Percentiles rank a stretch among this genome's conserved stretches.
Evolutionary conservation across 2,888 invertebrate genomes (phyloP).

Genomic region (Nemotelus nigrinus): DNA sequence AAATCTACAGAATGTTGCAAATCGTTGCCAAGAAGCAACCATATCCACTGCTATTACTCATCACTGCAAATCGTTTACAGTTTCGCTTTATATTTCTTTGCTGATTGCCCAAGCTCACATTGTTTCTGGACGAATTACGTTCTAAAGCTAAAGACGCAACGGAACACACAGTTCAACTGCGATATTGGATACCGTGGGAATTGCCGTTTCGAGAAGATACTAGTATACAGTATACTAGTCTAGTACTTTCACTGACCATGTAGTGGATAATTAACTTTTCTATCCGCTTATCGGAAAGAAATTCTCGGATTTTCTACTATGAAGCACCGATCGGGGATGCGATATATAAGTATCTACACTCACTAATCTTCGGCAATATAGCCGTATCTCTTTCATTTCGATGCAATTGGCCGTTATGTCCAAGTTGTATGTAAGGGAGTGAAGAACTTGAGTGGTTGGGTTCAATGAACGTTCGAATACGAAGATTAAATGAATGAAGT

Average conservation of each 20-base stretch:
- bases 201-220: not conserved
- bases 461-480: too few relatives aligned
- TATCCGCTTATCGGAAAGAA: constrained; percentile 13
- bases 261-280: constrained; percentile 10
- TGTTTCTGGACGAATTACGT: not conserved
- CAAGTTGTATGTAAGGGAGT: too few relatives aligned
- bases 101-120: not conserved
- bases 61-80: not conserved
- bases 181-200: constrained; percentile 13
- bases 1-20: too few relatives aligned
- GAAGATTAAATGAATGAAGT: too few relatives aligned
- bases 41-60: not conserved
- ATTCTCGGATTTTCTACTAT: constrained; percentile 6
- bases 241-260: constrained; percentile 5
- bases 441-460: too few relatives aligned
- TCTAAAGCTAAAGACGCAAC: constrained; percentile 13
- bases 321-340: not conserved
- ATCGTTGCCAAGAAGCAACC: too few relatives aligned
- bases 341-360: too few relatives aligned
- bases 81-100: constrained; percentile 1
- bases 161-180: not conserved
- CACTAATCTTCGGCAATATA: too few relatives aligned
- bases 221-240: not conserved
- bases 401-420: too few relatives aligned
- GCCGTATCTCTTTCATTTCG: too few relatives aligned